A percentile compares a stretch with the other conserved stretches of the same genome.
Conservation (phyloP, 2,888 invertebrate genomes). For the Campaea margaritaria region DNA sequence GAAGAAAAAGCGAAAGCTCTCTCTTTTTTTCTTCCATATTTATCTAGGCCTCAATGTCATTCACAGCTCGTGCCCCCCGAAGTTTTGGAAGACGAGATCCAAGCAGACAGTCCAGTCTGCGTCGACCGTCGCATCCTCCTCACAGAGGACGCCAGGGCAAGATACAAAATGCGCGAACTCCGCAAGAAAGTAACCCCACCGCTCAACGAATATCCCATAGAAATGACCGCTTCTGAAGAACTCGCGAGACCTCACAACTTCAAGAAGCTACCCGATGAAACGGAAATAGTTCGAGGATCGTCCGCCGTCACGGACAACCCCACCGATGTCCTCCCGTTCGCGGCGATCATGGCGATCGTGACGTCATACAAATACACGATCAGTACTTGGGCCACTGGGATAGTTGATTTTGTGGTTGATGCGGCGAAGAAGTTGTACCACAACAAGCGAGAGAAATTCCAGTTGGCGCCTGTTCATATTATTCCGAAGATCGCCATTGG, state of each 20-base stretch:
- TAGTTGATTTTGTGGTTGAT: constrained; percentile 86
- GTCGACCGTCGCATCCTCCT: constrained; percentile 70
- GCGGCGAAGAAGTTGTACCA: constrained; percentile 72
- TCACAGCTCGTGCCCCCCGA: constrained; percentile 61
- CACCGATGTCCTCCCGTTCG: constrained; percentile 79
- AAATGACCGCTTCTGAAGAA: constrained; percentile 77
- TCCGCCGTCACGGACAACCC: constrained; percentile 66
- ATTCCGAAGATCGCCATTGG: constrained; percentile 87
- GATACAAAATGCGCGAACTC: constrained; percentile 71
- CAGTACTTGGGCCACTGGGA: constrained; percentile 85
- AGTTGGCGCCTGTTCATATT: constrained; percentile 82
- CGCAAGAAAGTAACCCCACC: constrained; percentile 70
- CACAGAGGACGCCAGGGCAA: constrained; percentile 69
- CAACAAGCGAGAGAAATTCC: constrained; percentile 72
- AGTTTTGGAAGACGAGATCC: constrained; percentile 66
- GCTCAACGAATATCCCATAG: constrained; percentile 56
- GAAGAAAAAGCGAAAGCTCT: too few relatives aligned
- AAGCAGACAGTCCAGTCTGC: constrained; percentile 52
- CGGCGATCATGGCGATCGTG: constrained; percentile 86
- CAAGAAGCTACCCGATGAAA: constrained; percentile 84
- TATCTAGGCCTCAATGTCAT: constrained; percentile 18
- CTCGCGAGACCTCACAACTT: constrained; percentile 85
- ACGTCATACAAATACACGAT: constrained; percentile 86
- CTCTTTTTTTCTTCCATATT: too few relatives aligned
- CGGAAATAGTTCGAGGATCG: constrained; percentile 84